phyloP scores from a whole-genome alignment of 1,140 invertebrate genomes.

The Bombus pascuorum region DNA sequence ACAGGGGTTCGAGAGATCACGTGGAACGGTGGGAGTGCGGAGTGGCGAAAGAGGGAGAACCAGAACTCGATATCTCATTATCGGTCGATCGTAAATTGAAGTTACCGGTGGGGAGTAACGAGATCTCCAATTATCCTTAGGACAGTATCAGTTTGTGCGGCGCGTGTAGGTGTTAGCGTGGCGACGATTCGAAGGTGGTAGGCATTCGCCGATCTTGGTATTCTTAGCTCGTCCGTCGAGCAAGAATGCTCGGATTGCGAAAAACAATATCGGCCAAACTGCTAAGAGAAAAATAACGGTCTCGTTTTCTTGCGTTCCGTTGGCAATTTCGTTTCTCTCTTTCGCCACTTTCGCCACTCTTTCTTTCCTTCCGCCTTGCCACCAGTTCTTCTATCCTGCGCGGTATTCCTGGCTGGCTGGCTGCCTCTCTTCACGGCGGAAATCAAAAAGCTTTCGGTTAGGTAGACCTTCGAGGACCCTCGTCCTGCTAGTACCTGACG shows the following conservation, averaged over 20 bases:
- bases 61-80: conserved; percentile 72
- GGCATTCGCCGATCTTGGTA: background rate
- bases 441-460: conserved; percentile 59
- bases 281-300: conserved; percentile 36
- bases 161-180: conserved; percentile 37
- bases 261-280: conserved; percentile 32
- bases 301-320: conserved; percentile 6
- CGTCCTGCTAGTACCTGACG: conserved; percentile 51
- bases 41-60: conserved; percentile 17
- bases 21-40: conserved; percentile 1
- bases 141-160: conserved; percentile 55
- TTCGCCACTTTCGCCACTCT: background rate
- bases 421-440: conserved; percentile 33
- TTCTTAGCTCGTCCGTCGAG: conserved; percentile 40
- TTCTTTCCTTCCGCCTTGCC: background rate
- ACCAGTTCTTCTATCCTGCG: background rate
- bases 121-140: conserved; percentile 74
- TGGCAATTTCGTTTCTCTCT: conserved; percentile 3
- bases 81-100: conserved; percentile 69
- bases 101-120: conserved; percentile 69
- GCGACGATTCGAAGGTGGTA: conserved; percentile 13
- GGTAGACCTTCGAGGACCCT: conserved; percentile 55
- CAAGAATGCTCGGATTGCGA: conserved; percentile 27
- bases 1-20: background rate
- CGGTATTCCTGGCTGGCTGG: conserved; percentile 18